Conservation (phyloP, 2,797 vertebrate genomes). For the Hyperoplus immaculatus region DNA sequence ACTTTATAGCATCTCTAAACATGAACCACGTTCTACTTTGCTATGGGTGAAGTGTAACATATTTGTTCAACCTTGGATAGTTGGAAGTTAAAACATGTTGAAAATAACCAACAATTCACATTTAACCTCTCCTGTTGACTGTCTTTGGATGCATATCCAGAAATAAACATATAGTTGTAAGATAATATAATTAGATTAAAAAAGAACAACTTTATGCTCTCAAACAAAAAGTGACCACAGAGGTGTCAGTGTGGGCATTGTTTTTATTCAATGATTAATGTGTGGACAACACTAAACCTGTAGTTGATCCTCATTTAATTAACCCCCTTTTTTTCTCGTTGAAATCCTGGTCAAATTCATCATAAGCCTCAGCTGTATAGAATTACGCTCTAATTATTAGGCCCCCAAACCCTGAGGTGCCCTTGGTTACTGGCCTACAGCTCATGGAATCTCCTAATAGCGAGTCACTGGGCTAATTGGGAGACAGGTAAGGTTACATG, state of each 20-base stretch:
- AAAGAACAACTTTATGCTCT: background rate
- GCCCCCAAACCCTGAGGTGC: slow-evolving; percentile 71
- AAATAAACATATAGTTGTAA: no score
- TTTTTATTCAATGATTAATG: slow-evolving; percentile 41
- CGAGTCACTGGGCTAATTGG: slow-evolving; percentile 86
- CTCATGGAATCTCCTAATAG: slow-evolving; percentile 84
- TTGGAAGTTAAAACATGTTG: background rate
- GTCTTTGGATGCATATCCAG: background rate
- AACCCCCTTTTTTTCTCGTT: slow-evolving; percentile 42
- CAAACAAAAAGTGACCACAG: background rate
- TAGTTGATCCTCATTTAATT: slow-evolving; percentile 71
- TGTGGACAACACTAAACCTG: slow-evolving; percentile 42
- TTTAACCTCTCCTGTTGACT: background rate
- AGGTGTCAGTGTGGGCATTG: background rate
- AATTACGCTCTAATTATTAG: slow-evolving; percentile 84
- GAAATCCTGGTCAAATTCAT: slow-evolving; percentile 65
- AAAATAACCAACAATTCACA: background rate
- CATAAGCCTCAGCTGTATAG: slow-evolving; percentile 74
- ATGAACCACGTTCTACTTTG: background rate
- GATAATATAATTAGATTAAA: background rate
- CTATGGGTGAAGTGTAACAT: background rate
- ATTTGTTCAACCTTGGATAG: background rate
- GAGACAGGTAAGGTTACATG: slow-evolving; percentile 89
- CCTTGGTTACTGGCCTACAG: slow-evolving; percentile 72
- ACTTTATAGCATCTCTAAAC: background rate